Evolutionary conservation across 2,888 invertebrate genomes (phyloP), one percentile per base, ranked within the genome.

Genomic region (Dendrolimus houi): DNA sequence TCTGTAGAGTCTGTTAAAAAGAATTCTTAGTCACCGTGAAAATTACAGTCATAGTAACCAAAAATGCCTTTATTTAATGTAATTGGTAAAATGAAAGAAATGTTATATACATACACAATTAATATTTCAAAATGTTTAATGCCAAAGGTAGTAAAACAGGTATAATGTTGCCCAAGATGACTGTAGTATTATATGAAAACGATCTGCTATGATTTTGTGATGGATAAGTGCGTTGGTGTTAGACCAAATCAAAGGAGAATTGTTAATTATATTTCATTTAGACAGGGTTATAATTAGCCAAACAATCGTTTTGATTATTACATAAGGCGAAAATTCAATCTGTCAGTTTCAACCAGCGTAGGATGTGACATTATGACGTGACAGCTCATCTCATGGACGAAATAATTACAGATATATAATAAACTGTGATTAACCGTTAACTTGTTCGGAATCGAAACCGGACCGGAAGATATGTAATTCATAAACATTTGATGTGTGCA

Each of bases 291-390:
- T 81, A 80, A 84, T 84, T 83, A 81, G 65, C 74, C 75, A 79
- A 77, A 83, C 84, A 85, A 85, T 81, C 66, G 77, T 60, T 77
- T 66, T 85, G 77, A 85, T 85, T 83, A 73, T 75, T 69, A 69
- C 69, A 68, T 74, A 47, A 47, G 47, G 47, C 65, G 62, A 66
- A 71, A 77, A 71, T 74, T 74, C 66, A 71, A 76, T 68, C 75
- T 64, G 70, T 71, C 70, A 74, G 68, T 65, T 57, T 56, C 53
- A 56, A 64, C 59, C 54, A 56, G 76, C 70, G 83, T 82, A 73
- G 80, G 80, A 62, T 53, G 58, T 54, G 6, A 47, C 12, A 7
- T 47, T 62, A 63, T 60, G 55, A 13, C 60, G 60, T 66, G 66
- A 61, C 57, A 58, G 29, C 29, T 29, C 29, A 29, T 29, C 29